Evolutionary conservation across 1,140 invertebrate genomes (phyloP).

Genomic region (Saxidomus purpurata): DNA sequence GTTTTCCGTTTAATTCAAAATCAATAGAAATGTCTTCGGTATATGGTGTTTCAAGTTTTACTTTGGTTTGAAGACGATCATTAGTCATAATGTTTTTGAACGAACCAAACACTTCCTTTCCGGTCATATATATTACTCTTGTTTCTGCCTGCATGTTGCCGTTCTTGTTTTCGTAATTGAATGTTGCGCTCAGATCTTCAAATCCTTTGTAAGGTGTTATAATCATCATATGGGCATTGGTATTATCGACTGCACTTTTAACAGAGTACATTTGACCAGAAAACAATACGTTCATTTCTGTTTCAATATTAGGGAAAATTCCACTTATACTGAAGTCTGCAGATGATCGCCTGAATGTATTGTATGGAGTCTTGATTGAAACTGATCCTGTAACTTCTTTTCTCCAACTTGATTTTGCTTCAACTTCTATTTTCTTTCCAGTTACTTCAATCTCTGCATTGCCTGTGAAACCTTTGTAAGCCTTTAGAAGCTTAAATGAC

Average conservation of each 20-base stretch:
- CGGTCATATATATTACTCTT: constrained; percentile 23
- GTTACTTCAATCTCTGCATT: neutral
- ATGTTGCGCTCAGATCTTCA: neutral
- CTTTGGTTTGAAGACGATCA: constrained; percentile 12
- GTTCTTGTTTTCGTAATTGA: neutral
- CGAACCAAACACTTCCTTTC: constrained; percentile 22
- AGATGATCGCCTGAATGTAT: neutral
- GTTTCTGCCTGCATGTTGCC: neutral
- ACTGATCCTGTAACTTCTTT: neutral
- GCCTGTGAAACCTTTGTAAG: neutral
- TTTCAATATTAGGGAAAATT: constrained; percentile 14
- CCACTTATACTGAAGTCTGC: constrained; percentile 34
- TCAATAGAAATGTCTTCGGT: constrained; percentile 53
- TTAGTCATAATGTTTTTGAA: constrained; percentile 5
- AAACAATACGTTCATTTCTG: neutral
- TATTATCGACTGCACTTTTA: neutral
- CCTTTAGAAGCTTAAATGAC: neutral
- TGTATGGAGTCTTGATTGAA: constrained; percentile 1
- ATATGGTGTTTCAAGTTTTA: constrained; percentile 46
- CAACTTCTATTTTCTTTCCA: neutral
- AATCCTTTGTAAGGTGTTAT: constrained; percentile 13
- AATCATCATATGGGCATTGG: neutral
- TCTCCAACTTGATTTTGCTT: constrained; percentile 1
- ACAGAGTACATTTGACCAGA: constrained; percentile 16
- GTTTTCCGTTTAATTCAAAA: constrained; percentile 20